These are phyloP conservation scores for Ormyrus nitidulus DNA, from an alignment of 2,888 invertebrate genomes.

Conservation along the genomic window DNA sequence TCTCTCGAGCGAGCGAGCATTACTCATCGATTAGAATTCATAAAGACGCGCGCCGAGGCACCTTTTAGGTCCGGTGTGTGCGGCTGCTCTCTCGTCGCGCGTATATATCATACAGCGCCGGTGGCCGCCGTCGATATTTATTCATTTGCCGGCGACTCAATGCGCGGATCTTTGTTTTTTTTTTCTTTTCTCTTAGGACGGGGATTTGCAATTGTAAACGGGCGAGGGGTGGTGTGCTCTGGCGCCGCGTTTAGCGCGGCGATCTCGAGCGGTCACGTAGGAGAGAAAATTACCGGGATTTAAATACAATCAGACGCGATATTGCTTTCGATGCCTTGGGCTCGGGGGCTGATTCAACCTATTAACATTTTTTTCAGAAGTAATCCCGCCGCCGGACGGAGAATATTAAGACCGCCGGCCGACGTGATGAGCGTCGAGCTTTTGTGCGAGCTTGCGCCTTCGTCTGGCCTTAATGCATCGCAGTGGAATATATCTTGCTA, in stretches of 20 bases:
- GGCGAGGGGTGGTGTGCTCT: too few relatives aligned
- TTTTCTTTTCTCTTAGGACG: neutral
- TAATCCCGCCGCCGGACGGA: too few relatives aligned
- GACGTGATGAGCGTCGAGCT: too few relatives aligned
- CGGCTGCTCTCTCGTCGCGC: constrained; percentile 22
- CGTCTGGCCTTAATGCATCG: too few relatives aligned
- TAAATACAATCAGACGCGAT: constrained; percentile 19
- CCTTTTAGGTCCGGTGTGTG: constrained; percentile 59
- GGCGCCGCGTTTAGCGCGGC: too few relatives aligned
- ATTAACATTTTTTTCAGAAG: too few relatives aligned
- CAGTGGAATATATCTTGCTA: too few relatives aligned
- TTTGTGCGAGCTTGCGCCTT: too few relatives aligned
- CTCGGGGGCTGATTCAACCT: too few relatives aligned
- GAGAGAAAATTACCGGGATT: constrained; percentile 5
- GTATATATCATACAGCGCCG: too few relatives aligned
- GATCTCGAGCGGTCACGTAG: neutral
- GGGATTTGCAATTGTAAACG: constrained; percentile 2
- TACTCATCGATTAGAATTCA: constrained; percentile 62
- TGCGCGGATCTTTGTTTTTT: neutral
- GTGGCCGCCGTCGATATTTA: neutral
- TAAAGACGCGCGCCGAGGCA: constrained; percentile 57
- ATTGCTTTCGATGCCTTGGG: too few relatives aligned
- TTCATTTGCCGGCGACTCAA: neutral
- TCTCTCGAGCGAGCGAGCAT: constrained; percentile 27
- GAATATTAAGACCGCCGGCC: too few relatives aligned